These are phyloP conservation scores for Corydoras maculifer DNA, from an alignment of 2,113 vertebrate species.

Conservation along the genomic window DNA sequence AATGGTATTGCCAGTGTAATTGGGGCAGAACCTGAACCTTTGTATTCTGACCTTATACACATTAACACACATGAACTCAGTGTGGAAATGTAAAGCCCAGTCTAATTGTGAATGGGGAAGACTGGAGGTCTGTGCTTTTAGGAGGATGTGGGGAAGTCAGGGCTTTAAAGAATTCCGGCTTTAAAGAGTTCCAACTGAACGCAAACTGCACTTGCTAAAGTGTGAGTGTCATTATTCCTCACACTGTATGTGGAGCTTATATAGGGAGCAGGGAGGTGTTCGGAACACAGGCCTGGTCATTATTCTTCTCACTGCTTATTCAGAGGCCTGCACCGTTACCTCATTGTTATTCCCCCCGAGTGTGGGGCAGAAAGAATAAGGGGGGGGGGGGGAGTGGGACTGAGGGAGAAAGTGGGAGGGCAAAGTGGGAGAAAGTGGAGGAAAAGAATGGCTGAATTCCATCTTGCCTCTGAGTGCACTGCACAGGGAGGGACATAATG, in stretches of 20 bases:
- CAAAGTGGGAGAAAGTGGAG: not conserved
- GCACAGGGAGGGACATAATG: too few relatives aligned
- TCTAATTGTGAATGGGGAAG: not conserved
- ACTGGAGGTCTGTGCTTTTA: not conserved
- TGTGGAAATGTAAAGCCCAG: not conserved
- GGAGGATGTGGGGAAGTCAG: not conserved
- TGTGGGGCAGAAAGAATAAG: slow-evolving; percentile 52
- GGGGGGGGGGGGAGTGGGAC: slow-evolving; percentile 30
- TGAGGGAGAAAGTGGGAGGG: slow-evolving; percentile 22
- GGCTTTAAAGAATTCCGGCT: not conserved
- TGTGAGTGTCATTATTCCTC: not conserved
- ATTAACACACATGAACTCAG: not conserved
- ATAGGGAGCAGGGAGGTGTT: not conserved
- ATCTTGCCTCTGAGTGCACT: too few relatives aligned
- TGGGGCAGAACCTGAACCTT: too few relatives aligned
- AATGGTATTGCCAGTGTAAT: too few relatives aligned
- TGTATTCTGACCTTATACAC: not conserved
- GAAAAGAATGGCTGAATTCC: too few relatives aligned
- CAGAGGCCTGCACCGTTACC: slow-evolving; percentile 57
- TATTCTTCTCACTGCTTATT: slow-evolving; percentile 63
- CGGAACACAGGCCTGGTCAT: slow-evolving; percentile 61
- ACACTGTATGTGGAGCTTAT: not conserved
- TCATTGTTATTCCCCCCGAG: slow-evolving; percentile 75
- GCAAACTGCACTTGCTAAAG: not conserved
- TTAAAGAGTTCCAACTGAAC: not conserved